phyloP scores from a whole-genome alignment of 2,113 vertebrate genomes.

The Nothoprocta pentlandii region DNA sequence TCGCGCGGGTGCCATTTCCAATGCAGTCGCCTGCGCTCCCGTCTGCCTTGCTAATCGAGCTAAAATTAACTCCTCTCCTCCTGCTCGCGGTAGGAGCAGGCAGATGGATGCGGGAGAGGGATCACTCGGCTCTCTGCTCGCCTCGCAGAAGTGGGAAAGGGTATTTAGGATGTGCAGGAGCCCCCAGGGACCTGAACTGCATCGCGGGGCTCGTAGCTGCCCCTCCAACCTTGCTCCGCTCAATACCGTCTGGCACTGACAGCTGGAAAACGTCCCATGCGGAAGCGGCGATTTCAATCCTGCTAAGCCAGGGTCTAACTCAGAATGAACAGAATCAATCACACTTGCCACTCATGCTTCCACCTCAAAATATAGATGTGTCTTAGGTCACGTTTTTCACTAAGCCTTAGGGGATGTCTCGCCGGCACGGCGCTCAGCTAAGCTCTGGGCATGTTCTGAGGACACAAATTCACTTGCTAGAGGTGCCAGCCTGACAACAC shows the following conservation, averaged over 20 bases:
- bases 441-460: not conserved
- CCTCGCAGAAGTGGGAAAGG: not conserved
- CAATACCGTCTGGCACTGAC: not conserved
- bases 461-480: not conserved
- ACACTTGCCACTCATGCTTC: not conserved
- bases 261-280: not conserved
- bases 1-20: slow-evolving; percentile 46
- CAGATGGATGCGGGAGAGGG: not conserved
- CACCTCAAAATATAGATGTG: not conserved
- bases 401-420: not conserved
- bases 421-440: not conserved
- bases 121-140: not conserved
- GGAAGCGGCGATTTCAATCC: not conserved
- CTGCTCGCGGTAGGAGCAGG: not conserved
- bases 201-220: not conserved
- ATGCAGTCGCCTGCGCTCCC: slow-evolving; percentile 32
- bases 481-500: not conserved
- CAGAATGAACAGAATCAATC: not conserved
- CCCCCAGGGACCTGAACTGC: not conserved
- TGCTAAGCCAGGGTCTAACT: not conserved
- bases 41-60: slow-evolving; percentile 60
- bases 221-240: not conserved
- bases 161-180: not conserved
- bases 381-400: not conserved
- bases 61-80: slow-evolving; percentile 58